Conservation (phyloP, 2,888 invertebrate species). For the Nephrotoma flavescens region DNA sequence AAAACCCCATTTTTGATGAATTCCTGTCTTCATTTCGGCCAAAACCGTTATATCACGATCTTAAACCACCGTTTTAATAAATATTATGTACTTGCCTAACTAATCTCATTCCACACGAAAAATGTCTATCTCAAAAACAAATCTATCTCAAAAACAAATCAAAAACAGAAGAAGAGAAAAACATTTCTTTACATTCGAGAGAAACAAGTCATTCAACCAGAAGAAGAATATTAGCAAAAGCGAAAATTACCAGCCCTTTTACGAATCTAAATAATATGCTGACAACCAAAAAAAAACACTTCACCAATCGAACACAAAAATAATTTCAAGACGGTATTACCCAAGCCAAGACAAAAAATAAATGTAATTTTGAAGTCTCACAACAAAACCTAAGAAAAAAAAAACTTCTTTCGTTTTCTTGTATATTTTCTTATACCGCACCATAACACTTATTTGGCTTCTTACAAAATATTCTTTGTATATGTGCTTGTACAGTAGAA, state of each 20-base stretch:
- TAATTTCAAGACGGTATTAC: neutral
- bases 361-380: neutral
- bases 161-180: neutral
- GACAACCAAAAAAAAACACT: neutral
- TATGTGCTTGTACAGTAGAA: neutral
- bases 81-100: neutral
- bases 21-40: no score
- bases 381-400: neutral
- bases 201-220: neutral
- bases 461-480: neutral
- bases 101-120: neutral
- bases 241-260: neutral
- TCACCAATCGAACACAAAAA: neutral
- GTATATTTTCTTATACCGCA: neutral
- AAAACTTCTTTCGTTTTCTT: neutral
- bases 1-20: no score
- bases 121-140: neutral
- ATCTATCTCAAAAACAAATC: neutral
- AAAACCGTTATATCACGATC: no score
- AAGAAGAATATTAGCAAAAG: neutral
- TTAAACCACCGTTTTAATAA: no score
- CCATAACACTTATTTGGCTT: neutral
- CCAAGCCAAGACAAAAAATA: neutral
- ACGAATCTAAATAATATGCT: neutral
- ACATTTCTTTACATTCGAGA: neutral